Evolutionary conservation across 2,888 invertebrate genomes (phyloP).

Genomic region (Syritta pipiens): DNA sequence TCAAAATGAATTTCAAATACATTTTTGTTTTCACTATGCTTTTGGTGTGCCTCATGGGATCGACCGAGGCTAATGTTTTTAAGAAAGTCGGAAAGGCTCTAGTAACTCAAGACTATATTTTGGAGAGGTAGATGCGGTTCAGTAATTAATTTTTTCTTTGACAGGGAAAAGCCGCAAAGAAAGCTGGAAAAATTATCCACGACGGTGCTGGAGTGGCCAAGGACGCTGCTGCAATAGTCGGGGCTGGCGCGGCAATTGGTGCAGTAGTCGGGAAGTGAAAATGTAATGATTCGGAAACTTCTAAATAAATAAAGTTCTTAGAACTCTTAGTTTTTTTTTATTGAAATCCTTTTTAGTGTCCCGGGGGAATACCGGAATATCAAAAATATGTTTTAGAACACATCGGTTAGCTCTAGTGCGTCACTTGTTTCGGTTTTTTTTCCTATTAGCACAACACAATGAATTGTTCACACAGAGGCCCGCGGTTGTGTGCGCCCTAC

Average conservation of each 20-base stretch:
- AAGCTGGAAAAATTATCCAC: conserved; percentile 45
- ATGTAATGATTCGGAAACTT: no score
- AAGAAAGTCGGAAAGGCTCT: conserved; percentile 50
- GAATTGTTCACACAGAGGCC: no score
- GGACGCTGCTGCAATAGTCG: conserved; percentile 51
- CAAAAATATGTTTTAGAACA: no score
- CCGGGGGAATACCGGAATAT: no score
- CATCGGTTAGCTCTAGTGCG: no score
- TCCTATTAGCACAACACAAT: no score
- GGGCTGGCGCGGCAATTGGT: conserved; percentile 48
- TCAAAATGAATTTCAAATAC: conserved; percentile 57
- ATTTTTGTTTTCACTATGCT: conserved; percentile 40
- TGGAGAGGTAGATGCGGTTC: not conserved
- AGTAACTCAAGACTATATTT: conserved; percentile 14
- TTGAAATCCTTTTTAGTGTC: no score
- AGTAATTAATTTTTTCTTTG: no score
- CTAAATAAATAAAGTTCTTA: no score
- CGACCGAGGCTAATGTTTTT: conserved; percentile 38
- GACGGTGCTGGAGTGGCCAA: conserved; percentile 30
- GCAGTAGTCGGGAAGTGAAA: conserved; percentile 45
- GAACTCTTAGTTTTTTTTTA: no score
- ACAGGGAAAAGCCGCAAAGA: conserved; percentile 45
- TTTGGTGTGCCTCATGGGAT: conserved; percentile 35
- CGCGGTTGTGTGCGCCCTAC: no score
- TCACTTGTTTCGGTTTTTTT: no score